Conservation (phyloP, 1,140 invertebrate species). For the Belonocnema kinseyi region DNA sequence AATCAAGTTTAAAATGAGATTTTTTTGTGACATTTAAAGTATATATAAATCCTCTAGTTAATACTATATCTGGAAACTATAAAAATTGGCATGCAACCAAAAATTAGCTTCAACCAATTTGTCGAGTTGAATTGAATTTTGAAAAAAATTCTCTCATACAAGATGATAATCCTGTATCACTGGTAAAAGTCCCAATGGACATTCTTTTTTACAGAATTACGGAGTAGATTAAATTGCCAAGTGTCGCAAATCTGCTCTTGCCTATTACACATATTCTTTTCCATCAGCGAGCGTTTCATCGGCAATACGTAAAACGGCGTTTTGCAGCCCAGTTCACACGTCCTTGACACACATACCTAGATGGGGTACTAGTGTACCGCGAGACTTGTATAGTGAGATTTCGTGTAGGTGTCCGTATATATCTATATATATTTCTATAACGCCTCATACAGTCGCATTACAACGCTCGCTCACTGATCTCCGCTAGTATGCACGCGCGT, state of each 20-base stretch:
- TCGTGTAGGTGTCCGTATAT: not conserved
- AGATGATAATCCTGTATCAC: no score
- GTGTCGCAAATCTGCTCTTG: not conserved
- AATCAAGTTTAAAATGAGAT: no score
- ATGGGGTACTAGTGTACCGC: conserved; percentile 51
- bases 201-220: not conserved
- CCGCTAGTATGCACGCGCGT: not conserved
- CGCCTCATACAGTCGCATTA: conserved; percentile 7
- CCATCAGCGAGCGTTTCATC: conserved; percentile 47
- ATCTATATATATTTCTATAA: not conserved
- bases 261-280: conserved; percentile 15
- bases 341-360: conserved; percentile 73
- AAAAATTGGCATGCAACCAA: no score
- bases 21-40: no score
- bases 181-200: not conserved
- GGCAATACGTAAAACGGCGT: conserved; percentile 61
- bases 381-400: conserved; percentile 27
- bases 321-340: conserved; percentile 74
- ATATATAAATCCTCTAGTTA: no score
- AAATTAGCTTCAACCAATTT: no score
- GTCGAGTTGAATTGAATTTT: no score
- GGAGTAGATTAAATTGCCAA: conserved; percentile 2
- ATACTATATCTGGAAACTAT: no score
- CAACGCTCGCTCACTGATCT: conserved; percentile 4
- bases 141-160: no score